phyloP scores from a whole-genome alignment of 2,113 vertebrate species.

The Glaucidium brasilianum region DNA sequence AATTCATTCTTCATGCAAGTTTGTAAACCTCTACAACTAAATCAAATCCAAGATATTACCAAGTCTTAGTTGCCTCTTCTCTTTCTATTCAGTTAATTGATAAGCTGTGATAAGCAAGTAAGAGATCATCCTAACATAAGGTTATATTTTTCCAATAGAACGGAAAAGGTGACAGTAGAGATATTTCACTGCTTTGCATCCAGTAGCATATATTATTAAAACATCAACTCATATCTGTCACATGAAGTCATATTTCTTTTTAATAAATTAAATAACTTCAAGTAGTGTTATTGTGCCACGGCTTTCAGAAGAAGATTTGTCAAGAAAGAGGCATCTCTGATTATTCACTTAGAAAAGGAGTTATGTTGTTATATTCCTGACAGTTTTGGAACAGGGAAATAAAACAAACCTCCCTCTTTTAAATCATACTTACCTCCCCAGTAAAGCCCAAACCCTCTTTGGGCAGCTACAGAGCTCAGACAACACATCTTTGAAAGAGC shows the following conservation, averaged over 20 bases:
- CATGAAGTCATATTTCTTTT: neutral
- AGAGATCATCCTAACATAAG: neutral
- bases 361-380: neutral
- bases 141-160: neutral
- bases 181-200: neutral
- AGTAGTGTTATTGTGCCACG: neutral
- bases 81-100: neutral
- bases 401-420: neutral
- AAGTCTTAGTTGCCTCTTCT: neutral
- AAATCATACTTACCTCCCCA: neutral
- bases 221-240: neutral
- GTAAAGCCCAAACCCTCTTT: neutral
- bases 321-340: neutral
- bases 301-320: neutral
- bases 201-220: neutral
- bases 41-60: neutral
- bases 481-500: conserved; percentile 10
- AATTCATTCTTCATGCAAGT: neutral
- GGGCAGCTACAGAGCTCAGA: conserved; percentile 7
- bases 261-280: conserved; percentile 15
- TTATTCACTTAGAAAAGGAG: conserved; percentile 1
- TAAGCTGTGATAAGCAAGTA: neutral
- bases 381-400: neutral
- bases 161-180: neutral
- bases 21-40: neutral